Percentiles rank a stretch among this genome's conserved stretches.
Evolutionary conservation across 2,797 vertebrate species (phyloP).

Genomic region (Sebastes baramenuke): DNA sequence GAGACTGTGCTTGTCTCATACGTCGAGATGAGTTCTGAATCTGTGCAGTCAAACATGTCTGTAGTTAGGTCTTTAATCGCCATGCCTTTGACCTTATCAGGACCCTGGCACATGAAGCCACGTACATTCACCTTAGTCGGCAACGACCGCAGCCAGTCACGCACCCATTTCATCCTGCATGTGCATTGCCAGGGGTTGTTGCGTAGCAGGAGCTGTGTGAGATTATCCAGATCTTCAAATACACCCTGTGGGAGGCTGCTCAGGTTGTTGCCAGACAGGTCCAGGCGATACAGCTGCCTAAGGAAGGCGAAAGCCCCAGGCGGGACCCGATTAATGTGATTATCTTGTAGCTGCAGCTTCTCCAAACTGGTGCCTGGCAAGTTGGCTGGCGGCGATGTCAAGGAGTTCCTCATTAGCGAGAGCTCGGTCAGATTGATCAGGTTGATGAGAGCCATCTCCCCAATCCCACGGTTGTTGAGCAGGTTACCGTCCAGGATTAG

Average conservation of each 20-base stretch:
- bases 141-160: constrained; percentile 94
- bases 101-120: constrained; percentile 99
- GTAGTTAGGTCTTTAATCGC: constrained; percentile 96
- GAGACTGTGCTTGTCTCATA: constrained; percentile 91
- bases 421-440: constrained; percentile 97
- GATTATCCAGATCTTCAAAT: constrained; percentile 98
- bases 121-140: constrained; percentile 96
- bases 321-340: constrained; percentile 96
- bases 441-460: constrained; percentile 95
- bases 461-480: constrained; percentile 95
- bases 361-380: constrained; percentile 93
- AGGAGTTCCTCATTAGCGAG: constrained; percentile 94
- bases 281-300: constrained; percentile 95
- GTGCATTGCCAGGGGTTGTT: constrained; percentile 99
- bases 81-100: constrained; percentile 98
- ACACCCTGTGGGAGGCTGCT: constrained; percentile 96
- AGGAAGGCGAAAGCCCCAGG: constrained; percentile 94
- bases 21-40: constrained; percentile 81
- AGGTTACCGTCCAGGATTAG: constrained; percentile 98
- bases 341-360: constrained; percentile 98
- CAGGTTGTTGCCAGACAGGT: constrained; percentile 98
- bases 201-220: constrained; percentile 96
- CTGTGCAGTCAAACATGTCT: constrained; percentile 94
- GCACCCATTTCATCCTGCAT: constrained; percentile 99
- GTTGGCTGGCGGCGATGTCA: constrained; percentile 94